Conservation (phyloP, 2,888 invertebrate genomes). For the Cryptophagus acutangulus region DNA sequence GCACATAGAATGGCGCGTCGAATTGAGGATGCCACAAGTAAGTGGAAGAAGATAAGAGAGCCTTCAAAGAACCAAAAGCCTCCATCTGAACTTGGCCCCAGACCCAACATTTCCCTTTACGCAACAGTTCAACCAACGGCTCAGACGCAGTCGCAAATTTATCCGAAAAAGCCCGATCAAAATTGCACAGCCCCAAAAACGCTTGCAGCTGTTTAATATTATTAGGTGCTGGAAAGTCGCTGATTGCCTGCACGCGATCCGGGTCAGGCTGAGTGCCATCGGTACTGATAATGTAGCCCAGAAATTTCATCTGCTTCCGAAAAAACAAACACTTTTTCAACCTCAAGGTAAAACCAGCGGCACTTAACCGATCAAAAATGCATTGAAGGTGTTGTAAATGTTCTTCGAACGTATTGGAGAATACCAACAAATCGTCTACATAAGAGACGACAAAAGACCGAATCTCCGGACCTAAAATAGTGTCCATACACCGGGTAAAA, state of each 20-base stretch:
- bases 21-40: constrained; percentile 28
- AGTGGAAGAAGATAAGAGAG: constrained; percentile 1
- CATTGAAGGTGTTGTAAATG: constrained; percentile 1
- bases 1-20: constrained; percentile 26
- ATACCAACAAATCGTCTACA: constrained; percentile 10
- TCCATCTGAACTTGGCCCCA: constrained; percentile 1
- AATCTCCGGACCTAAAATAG: constrained; percentile 8
- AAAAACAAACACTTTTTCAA: background rate
- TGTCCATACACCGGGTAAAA: constrained; percentile 6
- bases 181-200: constrained; percentile 1
- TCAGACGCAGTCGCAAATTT: constrained; percentile 4
- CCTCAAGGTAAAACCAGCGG: background rate
- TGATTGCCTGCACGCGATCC: background rate
- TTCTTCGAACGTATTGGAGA: constrained; percentile 9
- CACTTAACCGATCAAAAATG: background rate
- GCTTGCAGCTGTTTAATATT: background rate
- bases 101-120: constrained; percentile 4
- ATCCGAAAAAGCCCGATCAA: constrained; percentile 6
- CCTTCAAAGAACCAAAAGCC: constrained; percentile 7
- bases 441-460: constrained; percentile 8
- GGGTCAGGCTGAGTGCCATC: background rate
- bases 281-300: background rate
- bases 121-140: constrained; percentile 1
- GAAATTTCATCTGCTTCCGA: background rate
- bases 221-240: background rate